A percentile compares a stretch with the other conserved stretches of the same genome.
Evolutionary conservation across 2,888 invertebrate genomes (phyloP).

Genomic region (Chrysotoxum bicinctum): DNA sequence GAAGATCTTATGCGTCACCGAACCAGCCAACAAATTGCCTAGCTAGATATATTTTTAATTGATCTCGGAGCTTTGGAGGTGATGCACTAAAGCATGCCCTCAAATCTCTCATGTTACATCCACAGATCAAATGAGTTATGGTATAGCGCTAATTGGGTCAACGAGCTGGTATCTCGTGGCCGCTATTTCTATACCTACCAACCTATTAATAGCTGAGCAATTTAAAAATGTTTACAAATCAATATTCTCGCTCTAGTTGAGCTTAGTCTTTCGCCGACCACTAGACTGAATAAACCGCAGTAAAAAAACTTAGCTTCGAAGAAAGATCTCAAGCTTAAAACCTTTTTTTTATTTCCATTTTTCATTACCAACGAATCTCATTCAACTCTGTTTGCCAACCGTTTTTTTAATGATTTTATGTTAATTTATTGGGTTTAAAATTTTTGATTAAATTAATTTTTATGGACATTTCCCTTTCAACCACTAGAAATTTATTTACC

Average conservation of each 20-base stretch:
- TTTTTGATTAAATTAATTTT: slow-evolving; percentile 25
- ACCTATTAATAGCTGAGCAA: no score
- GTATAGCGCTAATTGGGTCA: no score
- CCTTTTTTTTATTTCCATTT: not conserved
- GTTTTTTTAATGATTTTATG: slow-evolving; percentile 1
- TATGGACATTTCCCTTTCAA: slow-evolving; percentile 10
- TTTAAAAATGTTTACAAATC: not conserved
- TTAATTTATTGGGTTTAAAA: slow-evolving; percentile 12
- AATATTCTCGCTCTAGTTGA: slow-evolving; percentile 34
- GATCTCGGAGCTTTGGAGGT: no score
- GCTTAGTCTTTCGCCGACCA: not conserved
- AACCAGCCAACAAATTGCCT: no score
- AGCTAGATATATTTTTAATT: no score
- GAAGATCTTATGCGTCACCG: no score
- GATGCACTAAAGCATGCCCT: no score
- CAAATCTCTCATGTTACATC: no score
- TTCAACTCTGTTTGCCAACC: slow-evolving; percentile 6
- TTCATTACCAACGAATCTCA: not conserved
- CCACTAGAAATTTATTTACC: slow-evolving; percentile 10
- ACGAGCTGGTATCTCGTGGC: no score
- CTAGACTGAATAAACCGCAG: not conserved
- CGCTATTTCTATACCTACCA: no score
- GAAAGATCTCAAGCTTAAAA: not conserved
- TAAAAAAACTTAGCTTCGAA: not conserved
- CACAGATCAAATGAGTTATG: no score